Evolutionary conservation across 1,140 invertebrate species (phyloP), one percentile per base, ranked within the genome.

Genomic region (Acyrthosiphon pisum): DNA sequence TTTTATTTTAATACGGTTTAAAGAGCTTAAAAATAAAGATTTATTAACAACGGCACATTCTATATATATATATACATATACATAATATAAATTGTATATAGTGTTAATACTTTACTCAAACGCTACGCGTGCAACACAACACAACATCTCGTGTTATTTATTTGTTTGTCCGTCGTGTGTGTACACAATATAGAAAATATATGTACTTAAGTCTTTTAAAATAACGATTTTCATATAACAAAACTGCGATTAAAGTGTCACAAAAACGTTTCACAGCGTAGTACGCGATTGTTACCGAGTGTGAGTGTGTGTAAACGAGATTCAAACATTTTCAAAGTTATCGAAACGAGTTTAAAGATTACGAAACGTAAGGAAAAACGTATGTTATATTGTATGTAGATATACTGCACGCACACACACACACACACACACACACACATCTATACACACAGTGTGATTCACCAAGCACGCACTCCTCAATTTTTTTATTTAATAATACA

Each of bases 11-110:
- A 44, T 87, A 48, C 86, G 46, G 86, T 87, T 87, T 87, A 48
- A 41, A 87, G 86, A 87, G 44, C 26, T 87, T 48, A 87, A 87
- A 87, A 87, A 87, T 87, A 46, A 87, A 87, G 44, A 87, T 87
- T 87, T 87, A 87, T n/a, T 87, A 87, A 87, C 84, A 87, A 87
- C 41, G 20, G 26, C 3, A 30, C 11, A 44, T n/a, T 6, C n/a
- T 48, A 87, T 35, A 22, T 35, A 41, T 41, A 41, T 14, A 46
- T 4, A 46, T 86, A 87, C 20, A 22, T 35, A 41, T 41, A 41
- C n/a, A 81, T 37, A n/a, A n/a, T 76, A 81, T 86, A 41, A 26
- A 46, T 44, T 30, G 46, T 87, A 48, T 48, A 87, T 20, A 48
- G 44, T 48, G 86, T 87, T 87, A 48, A 87, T 87, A 87, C 44